Percentiles rank a stretch among this genome's conserved stretches.
Conservation (phyloP, 1,140 invertebrate genomes). For the Aphis gossypii region DNA sequence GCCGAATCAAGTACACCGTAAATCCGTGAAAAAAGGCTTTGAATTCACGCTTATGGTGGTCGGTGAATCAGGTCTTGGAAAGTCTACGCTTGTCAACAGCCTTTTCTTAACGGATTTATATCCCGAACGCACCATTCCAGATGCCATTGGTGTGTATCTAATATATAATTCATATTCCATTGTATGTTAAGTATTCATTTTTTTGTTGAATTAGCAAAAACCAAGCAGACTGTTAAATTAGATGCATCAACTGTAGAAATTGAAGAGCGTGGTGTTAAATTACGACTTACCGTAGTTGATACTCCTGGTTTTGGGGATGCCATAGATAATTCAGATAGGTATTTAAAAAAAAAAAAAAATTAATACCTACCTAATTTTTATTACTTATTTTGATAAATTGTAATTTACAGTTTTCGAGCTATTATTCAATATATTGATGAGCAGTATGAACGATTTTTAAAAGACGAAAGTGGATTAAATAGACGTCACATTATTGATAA, state of each 20-base stretch:
- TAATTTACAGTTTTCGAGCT: conserved; percentile 76
- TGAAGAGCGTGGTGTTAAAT: conserved; percentile 89
- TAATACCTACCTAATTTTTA: conserved; percentile 22
- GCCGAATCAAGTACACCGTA: conserved; percentile 94
- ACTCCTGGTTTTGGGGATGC: conserved; percentile 99
- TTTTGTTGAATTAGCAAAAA: conserved; percentile 72
- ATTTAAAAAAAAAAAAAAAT: neutral
- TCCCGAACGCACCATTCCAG: conserved; percentile 85
- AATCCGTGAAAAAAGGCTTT: conserved; percentile 97
- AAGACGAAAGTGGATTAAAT: conserved; percentile 91
- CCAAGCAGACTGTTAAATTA: conserved; percentile 86
- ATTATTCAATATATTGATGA: conserved; percentile 94
- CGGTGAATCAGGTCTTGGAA: conserved; percentile 95
- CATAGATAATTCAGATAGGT: conserved; percentile 92
- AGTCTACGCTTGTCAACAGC: conserved; percentile 97
- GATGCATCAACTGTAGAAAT: conserved; percentile 94
- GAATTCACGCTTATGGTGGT: conserved; percentile 99
- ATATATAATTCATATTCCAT: neutral
- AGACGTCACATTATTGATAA: conserved; percentile 91
- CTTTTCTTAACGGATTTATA: conserved; percentile 97
- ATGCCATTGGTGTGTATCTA: conserved; percentile 75
- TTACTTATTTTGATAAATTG: conserved; percentile 60
- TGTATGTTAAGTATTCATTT: conserved; percentile 2
- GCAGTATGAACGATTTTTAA: conserved; percentile 89
- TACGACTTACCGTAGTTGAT: conserved; percentile 90